Base-by-base conservation (phyloP, 1,140 invertebrate species). In the Babylonia areolata region DNA sequence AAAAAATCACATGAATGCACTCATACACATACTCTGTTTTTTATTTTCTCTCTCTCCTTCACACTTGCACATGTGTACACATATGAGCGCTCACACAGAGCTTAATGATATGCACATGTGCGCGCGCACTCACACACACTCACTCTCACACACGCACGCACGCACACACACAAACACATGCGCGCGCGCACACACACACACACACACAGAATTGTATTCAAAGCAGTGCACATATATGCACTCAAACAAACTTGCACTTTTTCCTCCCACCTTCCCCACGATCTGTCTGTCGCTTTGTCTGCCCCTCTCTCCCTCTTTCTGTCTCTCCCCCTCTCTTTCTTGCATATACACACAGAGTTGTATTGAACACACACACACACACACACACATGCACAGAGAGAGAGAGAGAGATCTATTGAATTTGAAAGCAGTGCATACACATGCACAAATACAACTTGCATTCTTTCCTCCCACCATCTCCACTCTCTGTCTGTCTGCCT, bases 241-340 rank as follows among this genome's bases (percentile, higher is more conserved):
- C n/a, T n/a, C n/a, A n/a, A n/a, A n/a, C n/a, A n/a, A n/a, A n/a
- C n/a, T n/a, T n/a, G n/a, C n/a, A n/a, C n/a, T n/a, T 28, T 37
- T 75, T 75, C 6, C 71, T 6, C 6, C 71, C 28, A 75, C 28
- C 71, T 75, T 75, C 71, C 35, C 28, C 71, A 23, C 40, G 28
- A 23, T 79, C 40, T 40, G 20, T 79, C 77, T 79, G 20, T 40
- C n/a, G n/a, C n/a, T n/a, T n/a, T n/a, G n/a, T n/a, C n/a, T n/a
- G n/a, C n/a, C n/a, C n/a, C n/a, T n/a, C 40, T 79, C 77, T 79
- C 40, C 35, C 40, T 79, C 77, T 79, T 37, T 40, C 40, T 79
- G 28, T 35, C 40, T 40, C 35, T 79, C 77, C 37, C 40, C 35
- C 40, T 79, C 77, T 79, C 40, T 40, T 37, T 79, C n/a, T n/a